A percentile compares a stretch with the other conserved stretches of the same genome.
phyloP scores from a whole-genome alignment of 2,888 invertebrate species.

The Caenorhabditis becei region DNA sequence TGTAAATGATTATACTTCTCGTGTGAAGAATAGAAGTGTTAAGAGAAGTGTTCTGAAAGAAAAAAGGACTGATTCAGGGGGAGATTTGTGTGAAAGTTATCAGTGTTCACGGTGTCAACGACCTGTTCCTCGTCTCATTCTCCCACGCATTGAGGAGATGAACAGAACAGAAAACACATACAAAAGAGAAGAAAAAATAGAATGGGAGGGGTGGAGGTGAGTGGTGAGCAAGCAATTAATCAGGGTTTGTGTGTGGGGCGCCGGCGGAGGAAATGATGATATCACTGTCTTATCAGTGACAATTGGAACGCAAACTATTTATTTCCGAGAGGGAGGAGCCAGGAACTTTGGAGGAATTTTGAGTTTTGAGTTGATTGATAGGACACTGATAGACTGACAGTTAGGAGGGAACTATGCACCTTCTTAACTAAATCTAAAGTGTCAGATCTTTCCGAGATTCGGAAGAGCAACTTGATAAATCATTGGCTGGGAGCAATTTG shows the following conservation, averaged over 20 bases:
- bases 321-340: slow-evolving; percentile 18
- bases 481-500: slow-evolving; percentile 14
- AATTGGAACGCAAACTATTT: slow-evolving; percentile 46
- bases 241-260: slow-evolving; percentile 24
- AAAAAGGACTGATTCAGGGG: background rate
- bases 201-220: slow-evolving; percentile 18
- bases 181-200: slow-evolving; percentile 21
- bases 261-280: slow-evolving; percentile 40
- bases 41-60: background rate
- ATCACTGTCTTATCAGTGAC: slow-evolving; percentile 48
- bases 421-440: too few relatives aligned
- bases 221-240: slow-evolving; percentile 58
- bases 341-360: slow-evolving; percentile 20
- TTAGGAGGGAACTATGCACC: too few relatives aligned
- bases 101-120: slow-evolving; percentile 7
- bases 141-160: slow-evolving; percentile 11
- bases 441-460: too few relatives aligned
- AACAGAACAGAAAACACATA: slow-evolving; percentile 22
- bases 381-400: slow-evolving; percentile 22
- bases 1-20: slow-evolving; percentile 3
- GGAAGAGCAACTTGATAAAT: too few relatives aligned
- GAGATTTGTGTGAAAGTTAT: slow-evolving; percentile 19
- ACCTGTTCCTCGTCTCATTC: slow-evolving; percentile 4
- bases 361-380: slow-evolving; percentile 7
- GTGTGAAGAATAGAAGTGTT: slow-evolving; percentile 16